Base-by-base conservation (phyloP, 2,113 vertebrate species). In the Phoenicopterus ruber region DNA sequence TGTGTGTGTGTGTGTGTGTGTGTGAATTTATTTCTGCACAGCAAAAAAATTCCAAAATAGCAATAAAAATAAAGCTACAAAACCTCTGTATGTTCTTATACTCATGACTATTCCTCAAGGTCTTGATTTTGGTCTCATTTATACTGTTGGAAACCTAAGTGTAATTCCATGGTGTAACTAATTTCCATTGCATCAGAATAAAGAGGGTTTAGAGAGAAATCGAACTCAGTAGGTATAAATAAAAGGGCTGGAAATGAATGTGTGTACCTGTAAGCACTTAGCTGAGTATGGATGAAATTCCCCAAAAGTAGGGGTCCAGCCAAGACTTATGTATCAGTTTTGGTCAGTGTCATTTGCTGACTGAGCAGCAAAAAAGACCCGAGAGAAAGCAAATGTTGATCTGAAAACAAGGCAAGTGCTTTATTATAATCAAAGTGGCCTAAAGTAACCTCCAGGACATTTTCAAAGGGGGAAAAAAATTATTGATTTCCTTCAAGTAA, bases 51-150 rank as follows among this genome's bases (percentile, higher is more conserved):
- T 73, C 50, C 21, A 13, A 49, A 86, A 3, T 9, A 54, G n/a
- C 25, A 74, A 38, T 6, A 63, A 6, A 67, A 88, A 79, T 32
- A 52, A 76, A 59, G 21, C 25, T 26, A 65, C 95, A 91, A 10
- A 0, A 1, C 0, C 10, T 46, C 26, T 73, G 3, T 46, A 34
- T 21, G 12, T 58, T 86, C 57, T 73, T 61, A 3, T 17, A 14
- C 4, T 82, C 32, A 7, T 17, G 17, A 20, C 7, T 93, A 1
- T 36, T 89, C 36, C 40, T 86, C 29, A 32, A 57, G 31, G 34
- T 59, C 83, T 77, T 59, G 32, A 32, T 50, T 95, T 92, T 54
- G 10, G 10, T 49, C 54, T 91, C 14, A 21, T 69, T 90, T 69
- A 44, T 31, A 29, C 12, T 59, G 7, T 13, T 72, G 28, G 20